Conservation (phyloP, 2,797 vertebrate species). For the Neomorphus geoffroyi region DNA sequence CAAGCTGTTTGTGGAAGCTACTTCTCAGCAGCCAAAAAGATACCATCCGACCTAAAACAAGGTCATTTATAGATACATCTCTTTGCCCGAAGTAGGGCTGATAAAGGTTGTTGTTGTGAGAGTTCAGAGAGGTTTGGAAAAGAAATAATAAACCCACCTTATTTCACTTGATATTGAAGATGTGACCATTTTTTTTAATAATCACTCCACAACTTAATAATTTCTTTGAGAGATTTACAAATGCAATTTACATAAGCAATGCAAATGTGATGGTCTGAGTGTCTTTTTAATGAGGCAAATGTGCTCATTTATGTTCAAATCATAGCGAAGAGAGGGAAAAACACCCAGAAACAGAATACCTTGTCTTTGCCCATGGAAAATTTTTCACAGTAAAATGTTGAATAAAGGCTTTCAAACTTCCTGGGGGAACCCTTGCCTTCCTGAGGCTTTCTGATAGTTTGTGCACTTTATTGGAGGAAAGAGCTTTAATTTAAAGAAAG, state of each 20-base stretch:
- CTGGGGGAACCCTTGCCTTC: not conserved
- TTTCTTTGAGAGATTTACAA: conserved; percentile 20
- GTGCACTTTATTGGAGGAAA: not conserved
- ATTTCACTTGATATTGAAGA: not conserved
- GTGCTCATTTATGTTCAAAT: conserved; percentile 11
- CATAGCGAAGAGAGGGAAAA: not conserved
- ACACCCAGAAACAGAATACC: not conserved
- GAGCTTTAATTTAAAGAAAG: not conserved
- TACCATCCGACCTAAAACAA: not conserved
- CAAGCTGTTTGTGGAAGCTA: not conserved
- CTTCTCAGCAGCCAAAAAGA: not conserved
- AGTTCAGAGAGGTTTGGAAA: not conserved
- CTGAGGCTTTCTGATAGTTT: not conserved
- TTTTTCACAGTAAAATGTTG: not conserved
- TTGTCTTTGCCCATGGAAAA: not conserved
- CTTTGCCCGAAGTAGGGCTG: not conserved
- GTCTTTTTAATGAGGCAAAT: conserved; percentile 18
- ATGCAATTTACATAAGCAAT: conserved; percentile 24
- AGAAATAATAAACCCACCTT: not conserved
- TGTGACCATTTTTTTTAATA: not conserved
- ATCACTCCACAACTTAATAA: not conserved
- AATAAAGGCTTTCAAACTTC: not conserved
- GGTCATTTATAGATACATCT: not conserved
- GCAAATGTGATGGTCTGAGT: conserved; percentile 2
- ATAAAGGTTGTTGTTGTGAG: not conserved